Conservation (phyloP, 1,140 invertebrate genomes). For the Caenorhabditis briggsae region DNA sequence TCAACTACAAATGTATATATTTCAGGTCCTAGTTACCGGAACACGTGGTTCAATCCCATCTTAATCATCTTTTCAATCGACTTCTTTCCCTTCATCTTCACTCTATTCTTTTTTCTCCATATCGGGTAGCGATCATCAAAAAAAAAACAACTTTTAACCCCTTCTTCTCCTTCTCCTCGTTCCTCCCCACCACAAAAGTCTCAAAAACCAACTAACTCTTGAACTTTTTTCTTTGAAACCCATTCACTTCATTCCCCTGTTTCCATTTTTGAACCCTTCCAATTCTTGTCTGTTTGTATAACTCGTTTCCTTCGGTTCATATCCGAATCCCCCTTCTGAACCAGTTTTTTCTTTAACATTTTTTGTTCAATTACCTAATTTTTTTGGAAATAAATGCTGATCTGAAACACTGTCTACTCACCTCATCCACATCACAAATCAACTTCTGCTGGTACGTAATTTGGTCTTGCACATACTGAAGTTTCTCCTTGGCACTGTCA, state of each 20-base stretch:
- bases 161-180: constrained; percentile 20
- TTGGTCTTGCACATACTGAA: constrained; percentile 66
- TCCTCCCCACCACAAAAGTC: not conserved
- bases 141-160: constrained; percentile 14
- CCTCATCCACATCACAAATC: constrained; percentile 58
- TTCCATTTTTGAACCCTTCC: constrained; percentile 2
- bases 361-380: not conserved
- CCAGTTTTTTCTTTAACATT: not conserved
- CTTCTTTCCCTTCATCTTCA: not conserved
- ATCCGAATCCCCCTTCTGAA: constrained; percentile 10
- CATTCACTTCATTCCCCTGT: constrained; percentile 44
- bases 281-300: constrained; percentile 23
- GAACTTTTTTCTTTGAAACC: constrained; percentile 15
- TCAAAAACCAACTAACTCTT: not conserved
- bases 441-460: constrained; percentile 56
- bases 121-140: constrained; percentile 52
- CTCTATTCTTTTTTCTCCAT: constrained; percentile 36
- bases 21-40: constrained; percentile 41
- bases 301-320: constrained; percentile 42
- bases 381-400: constrained; percentile 9
- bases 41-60: constrained; percentile 44
- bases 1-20: not conserved
- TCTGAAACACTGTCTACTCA: constrained; percentile 28
- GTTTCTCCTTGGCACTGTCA: constrained; percentile 62
- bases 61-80: constrained; percentile 26